These are phyloP conservation scores for Percopsis omiscomaycus DNA, from an alignment of 2,797 vertebrate species.

Conservation along the genomic window DNA sequence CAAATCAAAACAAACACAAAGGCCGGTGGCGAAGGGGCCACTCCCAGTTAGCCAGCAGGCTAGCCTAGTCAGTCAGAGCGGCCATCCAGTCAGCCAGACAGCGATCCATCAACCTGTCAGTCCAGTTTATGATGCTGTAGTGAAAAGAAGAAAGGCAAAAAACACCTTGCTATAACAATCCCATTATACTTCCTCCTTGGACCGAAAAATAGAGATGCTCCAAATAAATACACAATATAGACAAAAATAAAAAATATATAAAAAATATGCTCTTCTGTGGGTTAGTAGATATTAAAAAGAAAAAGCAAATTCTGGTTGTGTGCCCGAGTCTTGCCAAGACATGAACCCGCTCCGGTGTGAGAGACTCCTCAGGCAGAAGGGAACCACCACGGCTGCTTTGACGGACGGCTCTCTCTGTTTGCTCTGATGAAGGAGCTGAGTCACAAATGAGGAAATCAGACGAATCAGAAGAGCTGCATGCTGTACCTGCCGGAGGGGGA, in stretches of 20 bases:
- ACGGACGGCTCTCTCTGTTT: conserved; percentile 39
- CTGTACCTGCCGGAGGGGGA: conserved; percentile 76
- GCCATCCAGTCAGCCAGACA: background rate
- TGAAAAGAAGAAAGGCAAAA: too few relatives aligned
- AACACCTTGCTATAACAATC: too few relatives aligned
- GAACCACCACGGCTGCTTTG: conserved; percentile 25
- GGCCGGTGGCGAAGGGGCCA: conserved; percentile 50
- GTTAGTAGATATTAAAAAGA: background rate
- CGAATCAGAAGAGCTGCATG: conserved; percentile 64
- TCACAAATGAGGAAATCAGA: conserved; percentile 65
- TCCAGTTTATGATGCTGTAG: background rate
- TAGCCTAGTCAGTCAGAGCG: conserved; percentile 5
- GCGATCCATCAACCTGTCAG: conserved; percentile 18
- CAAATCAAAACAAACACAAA: conserved; percentile 50
- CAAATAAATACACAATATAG: background rate
- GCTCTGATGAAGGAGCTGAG: conserved; percentile 68
- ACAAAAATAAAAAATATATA: background rate
- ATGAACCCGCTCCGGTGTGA: conserved; percentile 4
- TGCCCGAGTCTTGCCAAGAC: conserved; percentile 5
- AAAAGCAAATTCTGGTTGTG: background rate
- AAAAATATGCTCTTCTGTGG: conserved; percentile 2
- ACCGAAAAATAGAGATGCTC: background rate
- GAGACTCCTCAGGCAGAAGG: conserved; percentile 16
- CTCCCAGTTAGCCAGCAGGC: conserved; percentile 51
- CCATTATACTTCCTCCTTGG: too few relatives aligned